Percentiles rank a stretch among this genome's conserved stretches.
phyloP scores from a whole-genome alignment of 2,888 invertebrate species.

The Drosophila paracracens region DNA sequence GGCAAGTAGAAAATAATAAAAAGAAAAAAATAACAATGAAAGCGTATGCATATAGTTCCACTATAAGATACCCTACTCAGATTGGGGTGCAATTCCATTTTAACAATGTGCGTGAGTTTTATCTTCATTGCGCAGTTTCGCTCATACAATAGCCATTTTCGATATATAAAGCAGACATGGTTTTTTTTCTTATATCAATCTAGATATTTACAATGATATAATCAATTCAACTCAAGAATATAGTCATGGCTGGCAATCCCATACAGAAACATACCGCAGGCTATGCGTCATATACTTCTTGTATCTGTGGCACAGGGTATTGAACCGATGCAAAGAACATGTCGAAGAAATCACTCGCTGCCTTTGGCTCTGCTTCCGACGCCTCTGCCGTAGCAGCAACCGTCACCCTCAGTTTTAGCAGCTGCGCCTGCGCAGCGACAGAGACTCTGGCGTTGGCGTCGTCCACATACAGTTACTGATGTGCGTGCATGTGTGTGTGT shows the following conservation, averaged over 20 bases:
- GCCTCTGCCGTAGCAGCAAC: background rate
- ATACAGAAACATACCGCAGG: background rate
- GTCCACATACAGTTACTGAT: background rate
- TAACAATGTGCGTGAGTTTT: background rate
- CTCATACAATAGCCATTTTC: background rate
- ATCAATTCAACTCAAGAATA: background rate
- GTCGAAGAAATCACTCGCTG: conserved; percentile 21
- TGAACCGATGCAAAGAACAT: conserved; percentile 35
- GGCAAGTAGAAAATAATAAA: conserved; percentile 3
- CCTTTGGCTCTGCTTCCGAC: conserved; percentile 10
- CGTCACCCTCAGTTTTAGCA: conserved; percentile 13
- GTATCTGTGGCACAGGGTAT: conserved; percentile 18
- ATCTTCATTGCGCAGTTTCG: background rate
- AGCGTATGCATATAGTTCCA: background rate
- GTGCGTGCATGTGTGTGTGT: background rate
- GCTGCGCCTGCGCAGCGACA: conserved; percentile 49
- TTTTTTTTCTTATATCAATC: background rate
- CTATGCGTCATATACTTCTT: background rate
- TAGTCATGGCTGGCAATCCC: background rate
- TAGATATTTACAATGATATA: background rate
- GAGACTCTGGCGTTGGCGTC: conserved; percentile 38
- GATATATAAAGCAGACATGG: background rate
- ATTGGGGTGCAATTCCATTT: background rate
- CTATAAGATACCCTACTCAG: conserved; percentile 16
- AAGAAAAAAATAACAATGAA: conserved; percentile 1